phyloP scores from a whole-genome alignment of 2,797 vertebrate genomes.

The Caiman crocodilus region DNA sequence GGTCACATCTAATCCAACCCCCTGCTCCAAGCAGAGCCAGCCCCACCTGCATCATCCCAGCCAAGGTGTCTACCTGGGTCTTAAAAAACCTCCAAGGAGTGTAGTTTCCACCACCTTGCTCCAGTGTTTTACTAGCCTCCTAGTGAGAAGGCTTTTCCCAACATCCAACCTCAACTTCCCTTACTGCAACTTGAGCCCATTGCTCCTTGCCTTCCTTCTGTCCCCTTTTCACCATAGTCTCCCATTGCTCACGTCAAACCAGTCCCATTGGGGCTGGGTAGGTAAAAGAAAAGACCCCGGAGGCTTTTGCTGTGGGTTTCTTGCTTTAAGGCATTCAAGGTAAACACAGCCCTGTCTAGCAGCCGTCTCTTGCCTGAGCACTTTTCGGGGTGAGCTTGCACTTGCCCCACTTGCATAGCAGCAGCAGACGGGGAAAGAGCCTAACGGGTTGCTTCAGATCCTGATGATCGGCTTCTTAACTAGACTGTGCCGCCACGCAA shows the following conservation, averaged over 20 bases:
- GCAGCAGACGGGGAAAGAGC: neutral
- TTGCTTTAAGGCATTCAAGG: neutral
- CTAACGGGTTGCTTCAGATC: neutral
- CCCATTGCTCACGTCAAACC: neutral
- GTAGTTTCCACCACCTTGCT: too few relatives aligned
- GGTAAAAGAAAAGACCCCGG: neutral
- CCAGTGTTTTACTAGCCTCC: too few relatives aligned
- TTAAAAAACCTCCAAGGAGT: too few relatives aligned
- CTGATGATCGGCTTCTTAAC: neutral
- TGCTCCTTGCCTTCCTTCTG: neutral
- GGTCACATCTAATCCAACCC: too few relatives aligned
- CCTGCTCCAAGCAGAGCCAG: too few relatives aligned
- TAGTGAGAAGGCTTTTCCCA: too few relatives aligned
- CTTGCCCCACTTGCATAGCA: neutral
- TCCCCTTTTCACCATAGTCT: neutral
- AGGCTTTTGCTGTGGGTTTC: neutral
- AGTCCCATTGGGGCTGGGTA: neutral
- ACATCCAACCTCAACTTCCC: too few relatives aligned
- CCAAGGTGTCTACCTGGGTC: too few relatives aligned
- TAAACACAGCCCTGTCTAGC: neutral
- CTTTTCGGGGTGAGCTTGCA: neutral
- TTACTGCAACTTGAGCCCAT: too few relatives aligned
- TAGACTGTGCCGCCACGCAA: too few relatives aligned
- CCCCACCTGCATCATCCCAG: too few relatives aligned
- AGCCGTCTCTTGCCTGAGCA: neutral